Evolutionary conservation across 2,113 vertebrate genomes (phyloP).

Genomic region (Callospermophilus lateralis): DNA sequence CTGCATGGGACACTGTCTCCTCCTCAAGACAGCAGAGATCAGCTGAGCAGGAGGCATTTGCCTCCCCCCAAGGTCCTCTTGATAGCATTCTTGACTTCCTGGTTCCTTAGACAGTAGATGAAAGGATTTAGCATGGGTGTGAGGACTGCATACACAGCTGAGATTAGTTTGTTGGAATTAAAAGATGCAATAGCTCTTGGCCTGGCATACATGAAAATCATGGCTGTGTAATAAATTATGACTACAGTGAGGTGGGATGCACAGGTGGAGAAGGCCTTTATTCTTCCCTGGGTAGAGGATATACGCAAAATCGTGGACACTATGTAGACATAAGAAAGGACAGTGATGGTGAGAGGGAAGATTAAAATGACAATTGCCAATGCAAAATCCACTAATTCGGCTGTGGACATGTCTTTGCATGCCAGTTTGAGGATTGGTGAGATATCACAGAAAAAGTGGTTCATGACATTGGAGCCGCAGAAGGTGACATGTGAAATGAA

Average conservation of each 20-base stretch:
- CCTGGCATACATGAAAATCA: slow-evolving; percentile 82
- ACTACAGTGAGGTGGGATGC: slow-evolving; percentile 80
- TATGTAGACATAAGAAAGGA: slow-evolving; percentile 80
- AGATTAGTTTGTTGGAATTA: slow-evolving; percentile 81
- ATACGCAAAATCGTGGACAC: slow-evolving; percentile 76
- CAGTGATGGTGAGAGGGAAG: slow-evolving; percentile 69
- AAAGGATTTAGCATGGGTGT: slow-evolving; percentile 82
- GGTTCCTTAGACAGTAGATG: slow-evolving; percentile 84
- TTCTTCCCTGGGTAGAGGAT: slow-evolving; percentile 59
- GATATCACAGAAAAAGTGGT: slow-evolving; percentile 84
- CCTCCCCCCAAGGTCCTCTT: slow-evolving; percentile 62
- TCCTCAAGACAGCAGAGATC: not conserved
- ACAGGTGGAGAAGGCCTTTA: slow-evolving; percentile 84
- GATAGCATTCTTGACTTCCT: slow-evolving; percentile 80
- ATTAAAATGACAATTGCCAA: slow-evolving; percentile 80
- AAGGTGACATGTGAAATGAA: slow-evolving; percentile 80
- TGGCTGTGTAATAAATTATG: slow-evolving; percentile 80
- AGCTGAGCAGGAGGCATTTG: not conserved
- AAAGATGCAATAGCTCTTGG: slow-evolving; percentile 77
- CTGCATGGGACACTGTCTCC: not conserved
- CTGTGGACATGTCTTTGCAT: slow-evolving; percentile 76
- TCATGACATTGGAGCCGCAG: slow-evolving; percentile 81
- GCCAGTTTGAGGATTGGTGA: slow-evolving; percentile 83
- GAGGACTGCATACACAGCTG: slow-evolving; percentile 79
- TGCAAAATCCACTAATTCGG: slow-evolving; percentile 79